Evolutionary conservation across 23 tunicate genomes (phyloP).

Genomic region (Botrylloides violaceus): DNA sequence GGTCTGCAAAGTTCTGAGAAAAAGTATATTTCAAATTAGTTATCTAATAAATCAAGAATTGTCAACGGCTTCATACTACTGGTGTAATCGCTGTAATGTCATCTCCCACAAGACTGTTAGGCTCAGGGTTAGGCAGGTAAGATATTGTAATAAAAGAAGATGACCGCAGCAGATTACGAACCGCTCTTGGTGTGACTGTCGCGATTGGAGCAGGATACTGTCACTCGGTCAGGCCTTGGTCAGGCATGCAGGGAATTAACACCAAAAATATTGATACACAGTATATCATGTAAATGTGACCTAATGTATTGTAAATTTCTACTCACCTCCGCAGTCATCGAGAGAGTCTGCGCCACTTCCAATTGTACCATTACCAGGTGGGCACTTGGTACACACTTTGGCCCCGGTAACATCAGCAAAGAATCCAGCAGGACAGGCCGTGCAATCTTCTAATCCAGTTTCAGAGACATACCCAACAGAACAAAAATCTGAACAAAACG

Average conservation of each 20-base stretch:
- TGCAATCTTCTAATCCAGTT: constrained; percentile 57
- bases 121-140: too few species aligned
- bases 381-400: constrained; percentile 52
- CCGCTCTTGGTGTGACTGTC: too few species aligned
- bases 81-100: too few species aligned
- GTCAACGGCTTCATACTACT: too few species aligned
- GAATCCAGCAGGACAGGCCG: constrained; percentile 46
- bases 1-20: constrained; percentile 45
- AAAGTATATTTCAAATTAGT: neutral
- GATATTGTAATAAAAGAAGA: too few species aligned
- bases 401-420: constrained; percentile 45
- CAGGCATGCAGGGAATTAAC: too few species aligned
- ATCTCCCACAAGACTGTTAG: too few species aligned
- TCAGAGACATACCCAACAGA: constrained; percentile 43
- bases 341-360: constrained; percentile 33
- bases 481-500: constrained; percentile 71
- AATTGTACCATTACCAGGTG: constrained; percentile 66
- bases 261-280: too few species aligned
- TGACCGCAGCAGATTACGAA: too few species aligned
- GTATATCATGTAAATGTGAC: too few species aligned
- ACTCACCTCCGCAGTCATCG: constrained; percentile 55
- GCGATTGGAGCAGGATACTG: too few species aligned
- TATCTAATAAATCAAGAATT: neutral
- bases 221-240: too few species aligned
- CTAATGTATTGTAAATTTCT: neutral